Conservation (phyloP, 2,888 invertebrate species). For the Lypha dubia region DNA sequence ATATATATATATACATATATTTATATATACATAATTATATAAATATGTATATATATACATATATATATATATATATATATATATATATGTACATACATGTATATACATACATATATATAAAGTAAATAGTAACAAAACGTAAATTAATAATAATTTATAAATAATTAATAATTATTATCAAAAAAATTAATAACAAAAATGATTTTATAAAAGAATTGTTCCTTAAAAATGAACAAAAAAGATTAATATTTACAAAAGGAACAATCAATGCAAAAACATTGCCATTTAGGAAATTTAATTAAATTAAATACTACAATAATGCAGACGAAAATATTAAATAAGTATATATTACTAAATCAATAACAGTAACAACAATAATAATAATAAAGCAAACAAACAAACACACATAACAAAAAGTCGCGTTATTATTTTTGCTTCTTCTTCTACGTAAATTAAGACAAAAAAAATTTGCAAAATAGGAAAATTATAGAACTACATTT, state of each 20-base stretch:
- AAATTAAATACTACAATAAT: slow-evolving; percentile 73
- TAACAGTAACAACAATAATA: slow-evolving; percentile 66
- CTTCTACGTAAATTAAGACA: slow-evolving; percentile 72
- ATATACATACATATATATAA: too few relatives aligned
- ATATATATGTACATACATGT: too few relatives aligned
- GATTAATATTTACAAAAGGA: slow-evolving; percentile 54
- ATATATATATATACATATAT: too few relatives aligned
- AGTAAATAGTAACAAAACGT: slow-evolving; percentile 66
- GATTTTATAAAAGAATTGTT: slow-evolving; percentile 61
- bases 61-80: too few relatives aligned
- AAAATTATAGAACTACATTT: slow-evolving; percentile 68
- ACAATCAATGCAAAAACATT: slow-evolving; percentile 70
- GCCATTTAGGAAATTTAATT: slow-evolving; percentile 71
- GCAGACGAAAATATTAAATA: slow-evolving; percentile 73
- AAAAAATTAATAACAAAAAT: slow-evolving; percentile 72
- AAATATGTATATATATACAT: too few relatives aligned
- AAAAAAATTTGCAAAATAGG: slow-evolving; percentile 67
- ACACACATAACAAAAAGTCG: too few relatives aligned
- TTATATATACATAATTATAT: too few relatives aligned
- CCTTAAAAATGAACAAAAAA: slow-evolving; percentile 46
- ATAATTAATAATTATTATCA: slow-evolving; percentile 77
- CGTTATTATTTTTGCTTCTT: slow-evolving; percentile 72
- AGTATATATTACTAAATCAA: slow-evolving; percentile 58
- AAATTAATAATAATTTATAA: slow-evolving; percentile 71
- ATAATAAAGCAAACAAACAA: too few relatives aligned